Percentiles rank a stretch among this genome's conserved stretches.
These are phyloP conservation scores for Leptinotarsa undecemlineata DNA, from an alignment of 1,140 invertebrate species.

Conservation along the genomic window DNA sequence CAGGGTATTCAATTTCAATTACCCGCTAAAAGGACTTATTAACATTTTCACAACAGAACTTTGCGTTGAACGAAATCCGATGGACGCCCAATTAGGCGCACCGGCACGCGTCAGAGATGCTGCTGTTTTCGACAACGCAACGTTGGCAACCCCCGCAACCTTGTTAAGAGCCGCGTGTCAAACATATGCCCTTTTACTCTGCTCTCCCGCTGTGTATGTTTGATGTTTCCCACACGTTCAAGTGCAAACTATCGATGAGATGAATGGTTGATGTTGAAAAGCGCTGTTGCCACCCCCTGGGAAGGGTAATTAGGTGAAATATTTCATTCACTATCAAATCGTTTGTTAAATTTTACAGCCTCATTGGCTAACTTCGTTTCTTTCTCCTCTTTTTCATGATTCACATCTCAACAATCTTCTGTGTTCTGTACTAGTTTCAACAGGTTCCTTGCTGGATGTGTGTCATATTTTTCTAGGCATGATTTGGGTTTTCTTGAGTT, in stretches of 20 bases:
- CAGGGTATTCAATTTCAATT: conserved; percentile 27
- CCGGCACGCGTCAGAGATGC: conserved; percentile 34
- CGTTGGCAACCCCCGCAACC: conserved; percentile 18
- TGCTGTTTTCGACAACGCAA: conserved; percentile 34
- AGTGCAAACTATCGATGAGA: conserved; percentile 44
- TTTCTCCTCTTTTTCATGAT: no score
- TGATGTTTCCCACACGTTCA: conserved; percentile 50
- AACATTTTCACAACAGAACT: conserved; percentile 17
- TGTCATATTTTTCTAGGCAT: no score
- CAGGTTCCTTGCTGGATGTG: no score
- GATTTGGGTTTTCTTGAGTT: no score
- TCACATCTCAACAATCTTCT: no score
- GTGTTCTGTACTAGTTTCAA: no score
- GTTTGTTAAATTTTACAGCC: no score
- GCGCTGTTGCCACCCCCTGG: no score
- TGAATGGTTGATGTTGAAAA: conserved; percentile 21
- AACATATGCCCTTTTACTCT: conserved; percentile 37
- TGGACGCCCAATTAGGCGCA: conserved; percentile 38
- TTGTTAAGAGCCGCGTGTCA: conserved; percentile 40
- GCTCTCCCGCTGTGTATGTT: conserved; percentile 42
- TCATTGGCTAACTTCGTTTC: no score
- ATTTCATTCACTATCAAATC: no score
- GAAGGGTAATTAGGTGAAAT: no score
- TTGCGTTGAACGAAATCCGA: conserved; percentile 32
- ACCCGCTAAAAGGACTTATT: conserved; percentile 12